Base-by-base conservation (phyloP, 2,888 invertebrate genomes). In the Nymphalis c-album region DNA sequence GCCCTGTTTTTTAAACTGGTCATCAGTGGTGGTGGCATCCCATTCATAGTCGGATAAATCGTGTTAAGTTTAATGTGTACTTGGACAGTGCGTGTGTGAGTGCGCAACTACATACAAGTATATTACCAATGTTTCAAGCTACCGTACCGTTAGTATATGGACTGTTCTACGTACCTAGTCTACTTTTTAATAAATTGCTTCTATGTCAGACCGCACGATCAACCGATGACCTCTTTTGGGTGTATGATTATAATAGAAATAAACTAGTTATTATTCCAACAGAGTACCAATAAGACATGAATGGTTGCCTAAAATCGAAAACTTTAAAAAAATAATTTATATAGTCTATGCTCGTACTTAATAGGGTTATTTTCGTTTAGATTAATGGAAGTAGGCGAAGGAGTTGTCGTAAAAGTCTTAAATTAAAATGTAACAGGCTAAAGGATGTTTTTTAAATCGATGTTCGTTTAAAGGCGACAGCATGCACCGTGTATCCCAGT, bases 171-270 rank as follows among this genome's bases (percentile, higher is more conserved):
- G 70, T 71, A 63, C 69, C 70, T 73, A 73, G 58, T 59, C 69
- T 48, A 72, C 71, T 63, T 66, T 71, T 71, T 74, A 77, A 76
- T 79, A 85, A 85, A 85, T 78, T 78, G 75, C 75, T 75, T 80
- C 73, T 73, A 72, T 78, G 80, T 80, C 78, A 78, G 76, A 77
- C 77, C 75, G 74, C 75, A 79, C 76, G 78, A 78, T 82, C 83
- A 80, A 83, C 80, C 79, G 81, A 81, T 76, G 80, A 80, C 79
- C 85, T 82, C 82, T 83, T 83, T 83, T 82, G 81, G 78, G 77
- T 75, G 76, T 60, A 77, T 76, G 81, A 81, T 81, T 79, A 78
- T 83, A 82, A 84, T 83, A 79, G 75, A 81, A 80, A 81, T 79
- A 81, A 80, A 79, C 78, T 79, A 80, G 80, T 83, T 80, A 80